These are phyloP conservation scores for Chaunax sp. DNA, from an alignment of 2,797 vertebrate genomes.

Conservation along the genomic window DNA sequence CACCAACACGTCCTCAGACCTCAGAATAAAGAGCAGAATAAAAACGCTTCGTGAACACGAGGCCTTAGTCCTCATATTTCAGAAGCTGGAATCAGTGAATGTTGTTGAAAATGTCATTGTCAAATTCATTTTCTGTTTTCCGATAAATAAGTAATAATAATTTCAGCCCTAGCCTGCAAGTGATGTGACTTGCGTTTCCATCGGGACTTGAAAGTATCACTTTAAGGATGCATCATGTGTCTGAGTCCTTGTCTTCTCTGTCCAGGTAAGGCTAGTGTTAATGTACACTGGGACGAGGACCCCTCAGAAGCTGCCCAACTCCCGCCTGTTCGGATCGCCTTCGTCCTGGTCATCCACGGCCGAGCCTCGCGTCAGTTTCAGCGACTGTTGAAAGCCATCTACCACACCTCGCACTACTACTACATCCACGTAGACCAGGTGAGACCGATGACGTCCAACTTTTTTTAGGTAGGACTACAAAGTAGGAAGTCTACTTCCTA, in stretches of 20 bases:
- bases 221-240: too few relatives aligned
- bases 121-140: too few relatives aligned
- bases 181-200: too few relatives aligned
- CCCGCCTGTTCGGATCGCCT: constrained; percentile 89
- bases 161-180: too few relatives aligned
- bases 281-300: constrained; percentile 92
- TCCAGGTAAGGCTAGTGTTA: constrained; percentile 92
- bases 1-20: too few relatives aligned
- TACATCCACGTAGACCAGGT: constrained; percentile 97
- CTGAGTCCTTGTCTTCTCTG: constrained; percentile 7
- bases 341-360: constrained; percentile 94
- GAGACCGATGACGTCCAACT: background rate
- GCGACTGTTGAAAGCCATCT: constrained; percentile 97
- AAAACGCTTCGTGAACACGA: too few relatives aligned
- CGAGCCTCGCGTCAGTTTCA: constrained; percentile 93
- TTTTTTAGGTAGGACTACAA: rapidly evolving
- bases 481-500: background rate
- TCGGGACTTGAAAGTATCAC: too few relatives aligned
- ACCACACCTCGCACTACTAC: constrained; percentile 96
- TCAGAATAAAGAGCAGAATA: too few relatives aligned
- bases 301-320: constrained; percentile 80
- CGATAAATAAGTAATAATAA: too few relatives aligned
- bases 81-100: too few relatives aligned
- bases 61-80: too few relatives aligned
- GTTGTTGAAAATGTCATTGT: too few relatives aligned